phyloP scores from a whole-genome alignment of 2,888 invertebrate species.

The Salpingus planirostris region DNA sequence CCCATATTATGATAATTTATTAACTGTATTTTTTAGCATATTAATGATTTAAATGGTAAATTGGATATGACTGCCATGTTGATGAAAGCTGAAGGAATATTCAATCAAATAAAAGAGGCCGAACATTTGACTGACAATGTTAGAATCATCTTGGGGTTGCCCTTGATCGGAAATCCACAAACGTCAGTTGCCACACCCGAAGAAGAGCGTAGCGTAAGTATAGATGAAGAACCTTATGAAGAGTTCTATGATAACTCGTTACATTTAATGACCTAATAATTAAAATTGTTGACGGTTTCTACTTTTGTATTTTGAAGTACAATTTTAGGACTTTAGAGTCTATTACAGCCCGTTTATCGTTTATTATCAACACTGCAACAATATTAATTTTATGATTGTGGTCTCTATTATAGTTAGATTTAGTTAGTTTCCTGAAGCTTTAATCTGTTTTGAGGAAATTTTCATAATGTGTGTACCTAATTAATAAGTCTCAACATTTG shows the following conservation, averaged over 20 bases:
- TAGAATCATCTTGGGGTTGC: constrained; percentile 61
- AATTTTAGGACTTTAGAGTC: no score
- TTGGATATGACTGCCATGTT: constrained; percentile 76
- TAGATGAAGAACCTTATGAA: constrained; percentile 13
- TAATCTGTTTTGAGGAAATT: neutral
- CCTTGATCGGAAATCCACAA: constrained; percentile 15
- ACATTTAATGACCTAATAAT: constrained; percentile 11
- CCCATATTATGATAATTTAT: constrained; percentile 3
- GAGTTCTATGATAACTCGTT: constrained; percentile 9
- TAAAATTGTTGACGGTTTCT: no score
- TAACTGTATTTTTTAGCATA: constrained; percentile 61
- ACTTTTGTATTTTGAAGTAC: no score
- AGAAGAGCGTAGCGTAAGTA: no score
- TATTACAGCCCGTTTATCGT: no score
- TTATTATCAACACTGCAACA: no score
- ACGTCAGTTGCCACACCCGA: constrained; percentile 6
- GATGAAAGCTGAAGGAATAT: constrained; percentile 86
- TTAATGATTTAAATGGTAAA: constrained; percentile 86
- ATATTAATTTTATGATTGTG: no score
- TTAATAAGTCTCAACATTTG: no score
- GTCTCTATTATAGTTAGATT: no score
- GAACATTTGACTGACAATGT: constrained; percentile 64
- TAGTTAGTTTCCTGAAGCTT: neutral
- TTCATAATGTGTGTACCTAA: constrained; percentile 1
- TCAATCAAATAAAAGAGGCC: constrained; percentile 70